Conservation (phyloP, 2,888 invertebrate species). For the Ceraclea dissimilis region DNA sequence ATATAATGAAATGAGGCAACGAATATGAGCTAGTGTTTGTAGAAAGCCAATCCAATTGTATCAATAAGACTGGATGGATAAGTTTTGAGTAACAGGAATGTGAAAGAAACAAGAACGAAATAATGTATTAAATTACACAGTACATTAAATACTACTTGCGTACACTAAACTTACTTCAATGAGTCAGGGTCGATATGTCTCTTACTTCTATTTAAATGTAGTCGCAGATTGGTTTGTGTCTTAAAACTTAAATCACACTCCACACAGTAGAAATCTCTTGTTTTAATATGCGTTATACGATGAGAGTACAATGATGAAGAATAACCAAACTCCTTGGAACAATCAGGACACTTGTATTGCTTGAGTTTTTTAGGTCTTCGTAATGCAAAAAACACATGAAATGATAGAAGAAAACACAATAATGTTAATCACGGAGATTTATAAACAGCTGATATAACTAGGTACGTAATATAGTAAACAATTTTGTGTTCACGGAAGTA, state of each 20-base stretch:
- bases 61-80: too few relatives aligned
- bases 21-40: too few relatives aligned
- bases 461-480: too few relatives aligned
- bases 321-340: conserved; percentile 36
- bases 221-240: conserved; percentile 21
- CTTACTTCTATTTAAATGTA: conserved; percentile 22
- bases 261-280: conserved; percentile 40
- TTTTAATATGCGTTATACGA: conserved; percentile 31
- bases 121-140: too few relatives aligned
- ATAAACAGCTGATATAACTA: too few relatives aligned
- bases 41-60: too few relatives aligned
- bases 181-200: conserved; percentile 21
- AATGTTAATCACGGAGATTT: too few relatives aligned
- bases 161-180: conserved; percentile 23
- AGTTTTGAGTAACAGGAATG: too few relatives aligned
- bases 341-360: conserved; percentile 33
- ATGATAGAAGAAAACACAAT: background rate
- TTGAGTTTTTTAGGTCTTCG: conserved; percentile 41
- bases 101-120: too few relatives aligned
- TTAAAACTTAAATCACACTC: conserved; percentile 40
- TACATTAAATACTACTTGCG: too few relatives aligned
- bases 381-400: conserved; percentile 9
- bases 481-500: too few relatives aligned
- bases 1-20: too few relatives aligned
- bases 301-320: conserved; percentile 37